A percentile compares a stretch with the other conserved stretches of the same genome.
Conservation (phyloP, 2,113 vertebrate genomes). For the Podocnemis expansa region DNA sequence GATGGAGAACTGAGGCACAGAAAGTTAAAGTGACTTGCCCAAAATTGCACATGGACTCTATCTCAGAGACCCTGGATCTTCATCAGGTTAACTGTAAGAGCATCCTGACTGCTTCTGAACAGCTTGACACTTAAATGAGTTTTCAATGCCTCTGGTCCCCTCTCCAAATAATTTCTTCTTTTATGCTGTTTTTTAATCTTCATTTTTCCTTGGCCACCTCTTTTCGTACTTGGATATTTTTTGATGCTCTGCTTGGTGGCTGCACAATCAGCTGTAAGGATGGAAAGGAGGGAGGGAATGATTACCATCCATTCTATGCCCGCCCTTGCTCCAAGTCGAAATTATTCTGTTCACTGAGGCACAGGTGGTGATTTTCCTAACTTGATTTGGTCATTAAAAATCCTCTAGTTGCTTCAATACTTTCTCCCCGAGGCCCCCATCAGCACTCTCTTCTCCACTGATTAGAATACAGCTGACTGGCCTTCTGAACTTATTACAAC, state of each 20-base stretch:
- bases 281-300: background rate
- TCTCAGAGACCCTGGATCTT: background rate
- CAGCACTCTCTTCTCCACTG: constrained; percentile 70
- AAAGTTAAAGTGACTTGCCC: background rate
- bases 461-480: constrained; percentile 76
- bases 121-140: background rate
- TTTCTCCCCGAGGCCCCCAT: constrained; percentile 72
- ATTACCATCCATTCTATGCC: constrained; percentile 59
- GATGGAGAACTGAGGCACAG: background rate
- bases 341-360: constrained; percentile 75
- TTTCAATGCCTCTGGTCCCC: background rate
- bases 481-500: constrained; percentile 72
- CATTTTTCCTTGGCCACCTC: background rate
- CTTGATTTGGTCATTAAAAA: constrained; percentile 83
- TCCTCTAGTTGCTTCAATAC: constrained; percentile 70
- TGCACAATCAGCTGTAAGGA: background rate
- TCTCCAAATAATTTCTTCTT: background rate
- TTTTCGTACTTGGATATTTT: background rate
- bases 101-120: background rate
- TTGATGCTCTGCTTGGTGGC: background rate
- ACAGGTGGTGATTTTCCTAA: constrained; percentile 82
- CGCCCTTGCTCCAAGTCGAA: constrained; percentile 42
- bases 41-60: background rate
- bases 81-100: background rate
- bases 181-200: background rate